phyloP scores from a whole-genome alignment of 1,140 invertebrate species.

The Caligus rogercresseyi region DNA sequence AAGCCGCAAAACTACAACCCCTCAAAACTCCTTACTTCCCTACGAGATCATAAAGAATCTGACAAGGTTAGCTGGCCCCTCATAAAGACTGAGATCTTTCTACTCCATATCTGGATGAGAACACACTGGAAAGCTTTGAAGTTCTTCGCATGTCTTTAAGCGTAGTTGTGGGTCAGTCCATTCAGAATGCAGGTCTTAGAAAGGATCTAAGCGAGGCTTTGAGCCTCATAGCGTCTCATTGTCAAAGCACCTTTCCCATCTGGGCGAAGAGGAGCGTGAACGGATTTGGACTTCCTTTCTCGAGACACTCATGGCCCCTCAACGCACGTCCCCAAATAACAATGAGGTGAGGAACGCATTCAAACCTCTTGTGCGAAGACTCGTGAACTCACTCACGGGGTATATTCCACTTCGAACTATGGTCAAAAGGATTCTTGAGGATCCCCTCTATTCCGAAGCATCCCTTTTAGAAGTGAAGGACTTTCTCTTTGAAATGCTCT shows the following conservation, averaged over 20 bases:
- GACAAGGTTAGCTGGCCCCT: background rate
- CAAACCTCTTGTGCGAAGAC: conserved; percentile 33
- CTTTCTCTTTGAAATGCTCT: conserved; percentile 36
- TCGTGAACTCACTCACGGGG: conserved; percentile 39
- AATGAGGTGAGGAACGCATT: conserved; percentile 25
- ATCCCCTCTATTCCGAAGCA: conserved; percentile 34
- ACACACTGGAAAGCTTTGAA: conserved; percentile 1
- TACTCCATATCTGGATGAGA: conserved; percentile 21
- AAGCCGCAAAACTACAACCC: background rate
- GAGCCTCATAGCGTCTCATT: conserved; percentile 29
- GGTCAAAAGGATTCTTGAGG: conserved; percentile 35
- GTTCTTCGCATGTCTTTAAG: conserved; percentile 17
- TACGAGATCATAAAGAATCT: background rate
- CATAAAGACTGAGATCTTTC: conserved; percentile 20
- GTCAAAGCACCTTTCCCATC: conserved; percentile 34
- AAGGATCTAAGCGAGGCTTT: conserved; percentile 34
- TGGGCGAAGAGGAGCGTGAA: conserved; percentile 32
- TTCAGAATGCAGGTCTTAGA: conserved; percentile 7
- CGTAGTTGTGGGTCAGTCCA: background rate
- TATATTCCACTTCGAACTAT: conserved; percentile 37
- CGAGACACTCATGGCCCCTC: conserved; percentile 33
- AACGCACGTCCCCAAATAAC: conserved; percentile 29
- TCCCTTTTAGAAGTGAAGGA: conserved; percentile 38
- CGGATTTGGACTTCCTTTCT: conserved; percentile 37
- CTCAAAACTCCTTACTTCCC: conserved; percentile 1